Percentiles rank a stretch among this genome's conserved stretches.
Conservation (phyloP, 2,888 invertebrate genomes). For the Hydrotaea diabolus region DNA sequence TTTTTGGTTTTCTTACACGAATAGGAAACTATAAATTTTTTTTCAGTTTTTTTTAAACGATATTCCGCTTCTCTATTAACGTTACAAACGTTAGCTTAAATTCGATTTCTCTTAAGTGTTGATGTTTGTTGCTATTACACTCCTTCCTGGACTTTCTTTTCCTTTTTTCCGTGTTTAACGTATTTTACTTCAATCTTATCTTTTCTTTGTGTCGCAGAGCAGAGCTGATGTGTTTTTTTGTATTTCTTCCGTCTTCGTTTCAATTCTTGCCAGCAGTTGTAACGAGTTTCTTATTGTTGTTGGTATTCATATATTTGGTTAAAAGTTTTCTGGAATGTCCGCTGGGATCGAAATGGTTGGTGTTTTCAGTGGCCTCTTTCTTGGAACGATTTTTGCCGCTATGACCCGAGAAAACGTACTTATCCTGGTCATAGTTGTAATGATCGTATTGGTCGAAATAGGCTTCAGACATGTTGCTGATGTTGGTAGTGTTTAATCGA, state of each 20-base stretch:
- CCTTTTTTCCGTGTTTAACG: conserved; percentile 40
- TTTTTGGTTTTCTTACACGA: conserved; percentile 31
- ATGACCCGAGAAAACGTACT: conserved; percentile 91
- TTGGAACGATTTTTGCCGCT: conserved; percentile 95
- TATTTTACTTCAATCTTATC: conserved; percentile 46
- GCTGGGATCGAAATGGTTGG: conserved; percentile 94
- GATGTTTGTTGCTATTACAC: conserved; percentile 1
- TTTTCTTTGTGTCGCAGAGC: conserved; percentile 41
- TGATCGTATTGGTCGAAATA: conserved; percentile 96
- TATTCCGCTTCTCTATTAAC: not conserved
- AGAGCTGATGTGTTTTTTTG: conserved; percentile 47
- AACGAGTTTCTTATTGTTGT: conserved; percentile 87
- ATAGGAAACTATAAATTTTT: not conserved
- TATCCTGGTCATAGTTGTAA: conserved; percentile 96
- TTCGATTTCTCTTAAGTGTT: conserved; percentile 43
- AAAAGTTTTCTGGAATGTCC: conserved; percentile 96
- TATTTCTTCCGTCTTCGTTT: conserved; percentile 41
- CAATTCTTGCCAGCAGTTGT: conserved; percentile 71
- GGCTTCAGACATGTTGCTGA: conserved; percentile 88
- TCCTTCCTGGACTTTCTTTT: not conserved
- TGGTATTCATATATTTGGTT: conserved; percentile 91
- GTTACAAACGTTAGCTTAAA: conserved; percentile 6
- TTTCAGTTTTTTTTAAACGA: not conserved
- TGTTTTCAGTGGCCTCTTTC: conserved; percentile 92
- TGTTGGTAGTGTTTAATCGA: not conserved